Evolutionary conservation across 1,140 invertebrate genomes (phyloP).

Genomic region (Antheraea mylitta): DNA sequence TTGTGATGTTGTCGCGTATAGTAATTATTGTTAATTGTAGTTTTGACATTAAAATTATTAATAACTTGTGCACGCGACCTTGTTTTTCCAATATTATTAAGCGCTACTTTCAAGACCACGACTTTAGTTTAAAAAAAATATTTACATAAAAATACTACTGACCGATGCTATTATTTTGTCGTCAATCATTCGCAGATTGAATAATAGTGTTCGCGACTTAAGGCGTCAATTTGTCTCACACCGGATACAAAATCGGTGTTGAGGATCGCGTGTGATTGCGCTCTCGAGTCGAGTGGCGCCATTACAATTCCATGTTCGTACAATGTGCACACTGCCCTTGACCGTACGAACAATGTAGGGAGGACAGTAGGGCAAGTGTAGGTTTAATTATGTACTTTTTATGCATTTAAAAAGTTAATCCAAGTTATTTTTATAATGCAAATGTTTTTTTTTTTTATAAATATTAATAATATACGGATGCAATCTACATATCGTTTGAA

Average conservation of each 20-base stretch:
- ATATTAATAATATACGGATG: no score
- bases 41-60: background rate
- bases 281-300: constrained; percentile 9
- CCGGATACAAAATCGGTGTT: constrained; percentile 1
- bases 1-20: no score
- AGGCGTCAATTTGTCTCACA: constrained; percentile 10
- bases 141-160: background rate
- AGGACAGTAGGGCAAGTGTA: constrained; percentile 3
- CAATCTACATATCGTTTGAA: no score
- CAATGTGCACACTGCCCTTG: constrained; percentile 25
- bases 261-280: constrained; percentile 6
- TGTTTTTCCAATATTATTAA: background rate
- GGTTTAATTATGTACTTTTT: no score
- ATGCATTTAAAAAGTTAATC: no score
- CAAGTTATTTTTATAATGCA: no score
- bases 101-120: background rate
- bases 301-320: constrained; percentile 17
- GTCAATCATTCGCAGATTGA: constrained; percentile 14
- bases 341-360: constrained; percentile 10
- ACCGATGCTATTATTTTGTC: background rate
- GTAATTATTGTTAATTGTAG: background rate
- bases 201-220: background rate
- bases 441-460: no score
- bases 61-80: background rate
- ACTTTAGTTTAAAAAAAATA: background rate